Base-by-base conservation (phyloP, 2,113 vertebrate species). In the Labeo catla region DNA sequence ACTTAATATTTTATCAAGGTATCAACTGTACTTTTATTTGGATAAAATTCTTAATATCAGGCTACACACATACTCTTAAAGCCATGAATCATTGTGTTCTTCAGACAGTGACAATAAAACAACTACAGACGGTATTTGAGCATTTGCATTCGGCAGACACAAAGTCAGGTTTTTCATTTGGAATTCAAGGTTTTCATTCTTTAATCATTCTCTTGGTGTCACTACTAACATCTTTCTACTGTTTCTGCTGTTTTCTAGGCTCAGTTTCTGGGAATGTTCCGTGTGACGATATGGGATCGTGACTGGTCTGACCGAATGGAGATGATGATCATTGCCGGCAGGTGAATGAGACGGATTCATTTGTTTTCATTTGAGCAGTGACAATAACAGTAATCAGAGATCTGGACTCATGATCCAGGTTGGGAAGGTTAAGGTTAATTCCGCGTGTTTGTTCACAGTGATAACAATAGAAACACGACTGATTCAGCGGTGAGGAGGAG, bases 261-360 rank as follows among this genome's bases (percentile, higher is more conserved):
- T 84, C 7, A 45, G 76, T 66, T 85, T 21, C 86, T 93, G 94
- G 92, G 87, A 47, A 86, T 15, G 8, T 95, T 95, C 81, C 66
- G 79, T 57, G 21, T 95, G 95, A 81, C 84, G 16, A 28, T 86
- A 92, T 47, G 23, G 10, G 5, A 72, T 0, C 87, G 91, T 0
- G 28, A 89, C 4, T 95, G 94, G 94, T 89, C 85, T 1, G 87
- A 94, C 16, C 90, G 15, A 0, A 81, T 94, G 70, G 61, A 83
- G 0, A 86, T 95, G 81, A 91, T 70, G 2, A 73, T 95, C 4
- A 76, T 45, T n/a, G 93, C 86, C 81, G 39, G 88, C 50, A 95
- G 95, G 94, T 95, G 88, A 9, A n/a, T 34, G 13, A 52, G 4
- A 70, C 34, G 8, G 66, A 70, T 19, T 19, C 16, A 0, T 43